Evolutionary conservation across 2,888 invertebrate genomes (phyloP).

Genomic region (Nemurella pictetii): DNA sequence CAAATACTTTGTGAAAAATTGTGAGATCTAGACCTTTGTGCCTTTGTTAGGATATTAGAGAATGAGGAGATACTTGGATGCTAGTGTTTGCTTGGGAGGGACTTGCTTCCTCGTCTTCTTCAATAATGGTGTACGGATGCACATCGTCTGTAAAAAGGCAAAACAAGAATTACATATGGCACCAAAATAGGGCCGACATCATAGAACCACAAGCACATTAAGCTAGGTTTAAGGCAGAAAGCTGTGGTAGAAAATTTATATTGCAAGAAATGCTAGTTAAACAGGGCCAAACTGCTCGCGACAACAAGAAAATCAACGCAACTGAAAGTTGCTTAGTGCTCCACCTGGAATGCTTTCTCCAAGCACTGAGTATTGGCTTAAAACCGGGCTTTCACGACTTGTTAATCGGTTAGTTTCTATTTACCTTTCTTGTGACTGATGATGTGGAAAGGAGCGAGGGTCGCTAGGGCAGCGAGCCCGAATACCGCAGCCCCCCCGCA

Average conservation of each 20-base stretch:
- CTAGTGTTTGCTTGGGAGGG: not conserved
- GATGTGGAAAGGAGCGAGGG: conserved; percentile 34
- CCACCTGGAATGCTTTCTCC: too few relatives aligned
- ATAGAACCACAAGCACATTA: not conserved
- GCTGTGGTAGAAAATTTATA: too few relatives aligned
- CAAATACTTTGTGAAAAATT: not conserved
- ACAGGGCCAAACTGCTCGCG: too few relatives aligned
- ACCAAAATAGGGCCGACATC: too few relatives aligned
- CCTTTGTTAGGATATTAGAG: conserved; percentile 3
- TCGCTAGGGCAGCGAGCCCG: conserved; percentile 52
- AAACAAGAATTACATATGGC: too few relatives aligned
- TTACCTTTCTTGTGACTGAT: conserved; percentile 16
- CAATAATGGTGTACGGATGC: not conserved
- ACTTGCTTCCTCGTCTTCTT: not conserved
- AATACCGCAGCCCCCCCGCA: conserved; percentile 60
- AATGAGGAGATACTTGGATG: not conserved
- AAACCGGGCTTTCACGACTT: too few relatives aligned
- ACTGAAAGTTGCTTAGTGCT: too few relatives aligned
- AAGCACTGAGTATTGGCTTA: too few relatives aligned
- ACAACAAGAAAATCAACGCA: too few relatives aligned
- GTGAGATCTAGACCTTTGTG: not conserved
- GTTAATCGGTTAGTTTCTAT: too few relatives aligned
- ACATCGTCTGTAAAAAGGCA: not conserved
- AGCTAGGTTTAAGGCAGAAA: too few relatives aligned
- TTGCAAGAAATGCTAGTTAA: too few relatives aligned